Conservation (phyloP, 2,888 invertebrate genomes). For the Dascillus cervinus region DNA sequence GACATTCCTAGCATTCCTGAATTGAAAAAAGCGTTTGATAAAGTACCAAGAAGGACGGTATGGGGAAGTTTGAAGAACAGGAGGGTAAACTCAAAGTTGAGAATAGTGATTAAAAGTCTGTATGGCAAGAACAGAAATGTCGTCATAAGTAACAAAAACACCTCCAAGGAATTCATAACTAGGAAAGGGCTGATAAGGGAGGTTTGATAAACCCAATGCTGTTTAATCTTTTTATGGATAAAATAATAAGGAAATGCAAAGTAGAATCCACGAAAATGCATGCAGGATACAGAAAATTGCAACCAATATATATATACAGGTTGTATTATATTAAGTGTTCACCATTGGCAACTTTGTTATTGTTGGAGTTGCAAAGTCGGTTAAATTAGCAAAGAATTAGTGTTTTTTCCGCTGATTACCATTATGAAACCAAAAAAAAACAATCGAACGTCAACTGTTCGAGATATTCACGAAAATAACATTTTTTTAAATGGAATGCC, state of each 20-base stretch:
- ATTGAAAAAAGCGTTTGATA: constrained; percentile 16
- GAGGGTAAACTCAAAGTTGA: constrained; percentile 6
- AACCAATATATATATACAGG: too few relatives aligned
- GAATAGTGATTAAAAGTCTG: constrained; percentile 9
- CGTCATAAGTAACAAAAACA: constrained; percentile 3
- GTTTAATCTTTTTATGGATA: constrained; percentile 3
- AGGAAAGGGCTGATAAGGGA: constrained; percentile 4
- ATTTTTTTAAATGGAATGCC: too few relatives aligned
- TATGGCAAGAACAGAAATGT: constrained; percentile 3
- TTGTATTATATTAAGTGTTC: too few relatives aligned
- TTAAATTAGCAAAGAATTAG: too few relatives aligned
- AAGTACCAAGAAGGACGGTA: constrained; percentile 6
- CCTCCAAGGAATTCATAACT: constrained; percentile 1
- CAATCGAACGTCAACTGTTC: too few relatives aligned
- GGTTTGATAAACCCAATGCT: constrained; percentile 5
- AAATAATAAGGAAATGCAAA: constrained; percentile 2
- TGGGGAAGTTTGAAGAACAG: constrained; percentile 10
- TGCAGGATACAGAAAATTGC: constrained; percentile 1
- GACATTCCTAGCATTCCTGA: constrained; percentile 13
- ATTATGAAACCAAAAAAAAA: too few relatives aligned
- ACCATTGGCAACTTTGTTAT: too few relatives aligned
- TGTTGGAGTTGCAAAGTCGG: too few relatives aligned
- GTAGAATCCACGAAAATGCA: constrained; percentile 2
- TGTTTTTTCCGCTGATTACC: too few relatives aligned
- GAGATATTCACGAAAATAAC: too few relatives aligned